Percentiles rank a stretch among this genome's conserved stretches.
Evolutionary conservation across 2,888 invertebrate species (phyloP).

Genomic region (Labia minor): DNA sequence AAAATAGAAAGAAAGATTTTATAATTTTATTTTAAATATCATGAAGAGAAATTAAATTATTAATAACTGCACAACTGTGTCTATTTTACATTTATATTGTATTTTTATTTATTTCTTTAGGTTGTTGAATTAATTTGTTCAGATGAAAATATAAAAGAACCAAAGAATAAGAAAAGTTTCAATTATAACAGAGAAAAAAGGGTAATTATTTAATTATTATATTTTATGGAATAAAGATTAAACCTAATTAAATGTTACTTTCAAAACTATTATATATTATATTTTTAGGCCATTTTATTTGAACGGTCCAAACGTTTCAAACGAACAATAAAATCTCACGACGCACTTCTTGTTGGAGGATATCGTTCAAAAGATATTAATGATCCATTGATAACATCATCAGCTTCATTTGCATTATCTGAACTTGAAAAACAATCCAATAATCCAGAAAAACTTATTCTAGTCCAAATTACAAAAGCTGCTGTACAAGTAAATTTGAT

Average conservation of each 20-base stretch:
- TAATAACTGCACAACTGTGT: too few species aligned
- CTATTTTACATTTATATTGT: too few species aligned
- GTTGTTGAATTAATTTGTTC: background rate
- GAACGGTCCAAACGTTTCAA: background rate
- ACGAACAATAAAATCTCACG: background rate
- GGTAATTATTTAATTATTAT: background rate
- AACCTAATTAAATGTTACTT: too few species aligned
- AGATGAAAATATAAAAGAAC: background rate
- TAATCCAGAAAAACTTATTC: constrained; percentile 29
- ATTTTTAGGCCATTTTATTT: background rate
- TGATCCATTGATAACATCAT: background rate
- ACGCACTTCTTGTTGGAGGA: background rate
- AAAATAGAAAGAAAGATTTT: too few species aligned
- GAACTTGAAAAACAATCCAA: constrained; percentile 23
- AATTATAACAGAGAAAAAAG: background rate
- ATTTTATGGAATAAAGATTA: too few species aligned
- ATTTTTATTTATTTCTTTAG: background rate
- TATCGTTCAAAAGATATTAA: background rate
- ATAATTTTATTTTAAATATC: too few species aligned
- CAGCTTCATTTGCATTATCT: constrained; percentile 16
- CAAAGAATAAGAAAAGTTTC: background rate
- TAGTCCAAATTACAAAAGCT: constrained; percentile 28
- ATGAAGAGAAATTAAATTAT: too few species aligned
- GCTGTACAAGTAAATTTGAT: constrained; percentile 22
- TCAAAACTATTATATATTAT: too few species aligned